Percentiles rank a stretch among this genome's conserved stretches.
Conservation (phyloP, 2,888 invertebrate genomes). For the Rhagonycha fulva region DNA sequence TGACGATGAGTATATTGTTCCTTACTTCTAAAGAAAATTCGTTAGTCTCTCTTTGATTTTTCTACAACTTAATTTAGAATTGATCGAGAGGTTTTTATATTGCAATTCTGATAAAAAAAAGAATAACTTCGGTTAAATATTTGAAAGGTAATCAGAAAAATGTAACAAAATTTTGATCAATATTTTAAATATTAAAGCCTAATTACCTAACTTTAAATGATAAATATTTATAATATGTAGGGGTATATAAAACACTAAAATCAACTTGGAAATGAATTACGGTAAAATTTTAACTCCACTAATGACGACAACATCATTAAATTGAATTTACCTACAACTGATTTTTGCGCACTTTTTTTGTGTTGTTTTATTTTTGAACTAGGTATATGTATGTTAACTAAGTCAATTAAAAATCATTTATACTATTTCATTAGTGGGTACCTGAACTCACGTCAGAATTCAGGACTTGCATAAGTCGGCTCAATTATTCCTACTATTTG, state of each 20-base stretch:
- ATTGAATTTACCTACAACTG: background rate
- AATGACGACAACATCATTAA: background rate
- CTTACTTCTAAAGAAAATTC: background rate
- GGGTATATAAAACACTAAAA: too few species aligned
- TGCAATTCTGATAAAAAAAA: background rate
- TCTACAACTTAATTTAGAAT: background rate
- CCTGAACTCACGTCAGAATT: conserved; percentile 7
- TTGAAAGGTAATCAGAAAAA: background rate
- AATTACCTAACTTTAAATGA: background rate
- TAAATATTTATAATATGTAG: background rate
- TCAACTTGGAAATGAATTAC: background rate
- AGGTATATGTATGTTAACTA: background rate
- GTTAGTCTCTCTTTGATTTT: background rate
- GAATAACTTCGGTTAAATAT: background rate
- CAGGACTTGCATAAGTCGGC: conserved; percentile 29
- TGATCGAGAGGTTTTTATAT: background rate
- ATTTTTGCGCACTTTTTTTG: background rate
- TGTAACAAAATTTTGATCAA: too few species aligned
- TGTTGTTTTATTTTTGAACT: background rate
- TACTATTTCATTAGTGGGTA: background rate
- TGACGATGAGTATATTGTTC: background rate
- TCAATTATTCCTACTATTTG: conserved; percentile 34
- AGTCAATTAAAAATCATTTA: background rate
- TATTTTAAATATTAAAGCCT: background rate
- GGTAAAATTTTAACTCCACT: background rate